A percentile compares a stretch with the other conserved stretches of the same genome.
These are phyloP conservation scores for Porites evermanni DNA, from an alignment of 92 coral and sea anemone species.

Conservation along the genomic window DNA sequence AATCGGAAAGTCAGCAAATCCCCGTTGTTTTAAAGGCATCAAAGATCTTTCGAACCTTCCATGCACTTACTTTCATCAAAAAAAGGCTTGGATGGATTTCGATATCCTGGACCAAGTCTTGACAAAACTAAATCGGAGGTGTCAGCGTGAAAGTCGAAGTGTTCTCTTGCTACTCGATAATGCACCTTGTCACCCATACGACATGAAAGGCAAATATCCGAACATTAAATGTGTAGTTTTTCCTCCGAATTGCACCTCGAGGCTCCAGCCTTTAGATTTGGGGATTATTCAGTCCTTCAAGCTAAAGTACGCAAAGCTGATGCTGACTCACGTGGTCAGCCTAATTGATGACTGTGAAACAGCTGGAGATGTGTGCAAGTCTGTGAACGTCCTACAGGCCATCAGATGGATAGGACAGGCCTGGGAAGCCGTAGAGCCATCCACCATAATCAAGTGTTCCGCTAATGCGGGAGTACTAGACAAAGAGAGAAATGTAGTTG, in stretches of 20 bases:
- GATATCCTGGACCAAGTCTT: constrained; percentile 21
- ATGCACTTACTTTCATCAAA: constrained; percentile 34
- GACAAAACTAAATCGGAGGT: constrained; percentile 42
- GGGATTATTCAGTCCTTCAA: constrained; percentile 58
- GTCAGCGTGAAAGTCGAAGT: constrained; percentile 32
- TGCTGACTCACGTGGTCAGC: constrained; percentile 60
- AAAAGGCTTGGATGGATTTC: constrained; percentile 47
- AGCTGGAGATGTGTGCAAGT: constrained; percentile 61
- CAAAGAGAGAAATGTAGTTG: constrained; percentile 52
- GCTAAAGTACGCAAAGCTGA: constrained; percentile 61
- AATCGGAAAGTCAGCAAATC: constrained; percentile 49
- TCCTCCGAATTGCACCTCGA: background rate
- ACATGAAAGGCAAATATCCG: constrained; percentile 52
- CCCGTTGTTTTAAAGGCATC: constrained; percentile 41
- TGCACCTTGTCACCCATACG: constrained; percentile 57
- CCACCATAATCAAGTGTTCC: constrained; percentile 52
- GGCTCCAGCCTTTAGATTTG: constrained; percentile 49
- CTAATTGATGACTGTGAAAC: constrained; percentile 59
- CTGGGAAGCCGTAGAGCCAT: constrained; percentile 62
- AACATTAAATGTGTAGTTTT: constrained; percentile 42
- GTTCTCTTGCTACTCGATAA: constrained; percentile 57
- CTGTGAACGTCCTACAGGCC: constrained; percentile 55
- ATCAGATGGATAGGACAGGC: constrained; percentile 59
- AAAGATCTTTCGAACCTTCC: constrained; percentile 24
- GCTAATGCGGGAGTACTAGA: constrained; percentile 48